phyloP scores from a whole-genome alignment of 2,113 vertebrate species.

The Phyllostomus hastatus region DNA sequence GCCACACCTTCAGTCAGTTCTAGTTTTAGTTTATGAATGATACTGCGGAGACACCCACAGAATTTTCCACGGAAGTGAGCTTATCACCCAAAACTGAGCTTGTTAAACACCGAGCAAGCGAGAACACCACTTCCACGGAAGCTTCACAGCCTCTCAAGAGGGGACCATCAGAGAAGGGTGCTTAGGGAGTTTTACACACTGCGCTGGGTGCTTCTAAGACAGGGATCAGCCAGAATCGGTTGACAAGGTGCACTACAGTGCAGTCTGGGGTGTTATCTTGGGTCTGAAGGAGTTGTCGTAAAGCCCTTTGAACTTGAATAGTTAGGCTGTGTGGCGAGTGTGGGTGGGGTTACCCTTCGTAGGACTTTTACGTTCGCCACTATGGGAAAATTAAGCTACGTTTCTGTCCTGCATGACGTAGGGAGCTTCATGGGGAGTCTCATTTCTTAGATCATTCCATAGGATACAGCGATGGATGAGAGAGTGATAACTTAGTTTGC shows the following conservation, averaged over 20 bases:
- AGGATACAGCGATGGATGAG: background rate
- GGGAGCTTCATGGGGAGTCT: background rate
- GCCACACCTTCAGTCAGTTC: background rate
- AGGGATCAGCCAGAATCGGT: background rate
- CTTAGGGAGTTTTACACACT: background rate
- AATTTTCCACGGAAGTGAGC: background rate
- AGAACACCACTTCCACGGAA: background rate
- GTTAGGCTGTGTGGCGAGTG: background rate
- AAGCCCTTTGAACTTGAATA: background rate
- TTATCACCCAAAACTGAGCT: background rate
- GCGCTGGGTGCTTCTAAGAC: background rate
- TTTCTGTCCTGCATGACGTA: background rate
- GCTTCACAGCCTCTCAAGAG: background rate
- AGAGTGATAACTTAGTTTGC: background rate
- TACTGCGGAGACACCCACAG: background rate
- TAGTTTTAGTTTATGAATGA: background rate
- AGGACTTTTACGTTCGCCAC: background rate
- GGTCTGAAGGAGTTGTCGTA: background rate
- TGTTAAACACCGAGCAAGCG: background rate
- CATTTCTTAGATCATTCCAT: background rate
- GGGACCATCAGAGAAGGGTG: background rate
- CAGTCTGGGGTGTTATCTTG: background rate
- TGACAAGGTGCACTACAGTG: background rate
- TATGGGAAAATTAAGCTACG: background rate
- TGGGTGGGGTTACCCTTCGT: background rate